Percentiles rank a stretch among this genome's conserved stretches.
Evolutionary conservation across 2,113 vertebrate genomes (phyloP).

Genomic region (Eolophus roseicapilla): DNA sequence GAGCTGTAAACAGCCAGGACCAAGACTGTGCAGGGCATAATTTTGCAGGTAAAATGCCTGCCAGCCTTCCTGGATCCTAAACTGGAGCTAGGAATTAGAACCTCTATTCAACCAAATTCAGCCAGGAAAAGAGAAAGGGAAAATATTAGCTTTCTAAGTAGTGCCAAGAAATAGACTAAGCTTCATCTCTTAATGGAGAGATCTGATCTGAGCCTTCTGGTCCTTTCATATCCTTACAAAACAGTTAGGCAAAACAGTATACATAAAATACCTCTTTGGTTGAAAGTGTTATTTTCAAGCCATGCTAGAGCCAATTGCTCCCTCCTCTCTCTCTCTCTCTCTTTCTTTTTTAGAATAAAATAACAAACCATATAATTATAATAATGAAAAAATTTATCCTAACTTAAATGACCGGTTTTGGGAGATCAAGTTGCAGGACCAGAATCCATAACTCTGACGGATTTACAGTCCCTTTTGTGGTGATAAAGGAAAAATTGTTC

Average conservation of each 20-base stretch:
- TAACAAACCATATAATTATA: slow-evolving; percentile 4
- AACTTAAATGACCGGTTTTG: background rate
- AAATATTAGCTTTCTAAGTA: background rate
- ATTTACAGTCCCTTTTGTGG: slow-evolving; percentile 31
- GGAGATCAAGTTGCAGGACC: slow-evolving; percentile 3
- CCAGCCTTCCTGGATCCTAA: background rate
- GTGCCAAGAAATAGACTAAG: background rate
- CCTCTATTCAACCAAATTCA: background rate
- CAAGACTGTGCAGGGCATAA: background rate
- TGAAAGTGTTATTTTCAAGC: background rate
- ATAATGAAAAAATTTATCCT: slow-evolving; percentile 6
- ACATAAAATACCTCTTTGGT: background rate
- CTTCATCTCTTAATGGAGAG: background rate
- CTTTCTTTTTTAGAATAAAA: background rate
- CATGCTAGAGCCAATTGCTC: background rate
- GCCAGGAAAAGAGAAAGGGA: background rate
- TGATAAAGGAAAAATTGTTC: slow-evolving; percentile 41
- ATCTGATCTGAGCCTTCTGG: background rate
- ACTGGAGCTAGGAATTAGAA: background rate
- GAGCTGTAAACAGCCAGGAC: background rate
- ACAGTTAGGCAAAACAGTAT: background rate
- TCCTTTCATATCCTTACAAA: background rate
- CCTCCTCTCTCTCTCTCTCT: background rate
- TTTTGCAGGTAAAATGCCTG: background rate
- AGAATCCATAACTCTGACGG: slow-evolving; percentile 1